Conservation (phyloP, 2,113 vertebrate genomes). For the Mustela nigripes region DNA sequence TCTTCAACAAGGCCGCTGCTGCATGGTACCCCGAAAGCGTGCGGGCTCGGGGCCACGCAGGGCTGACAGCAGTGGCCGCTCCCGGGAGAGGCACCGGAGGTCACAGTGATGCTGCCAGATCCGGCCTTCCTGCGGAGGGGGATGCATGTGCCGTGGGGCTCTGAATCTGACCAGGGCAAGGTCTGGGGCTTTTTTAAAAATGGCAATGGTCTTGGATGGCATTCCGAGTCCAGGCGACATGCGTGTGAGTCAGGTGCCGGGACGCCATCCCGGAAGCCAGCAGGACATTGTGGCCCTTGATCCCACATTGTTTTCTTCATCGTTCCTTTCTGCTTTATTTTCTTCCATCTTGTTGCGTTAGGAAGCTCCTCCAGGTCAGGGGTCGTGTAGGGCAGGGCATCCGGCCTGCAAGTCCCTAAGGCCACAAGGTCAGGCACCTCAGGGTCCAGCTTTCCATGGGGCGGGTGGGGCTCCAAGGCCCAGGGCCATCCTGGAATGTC, state of each 20-base stretch:
- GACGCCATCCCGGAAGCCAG: background rate
- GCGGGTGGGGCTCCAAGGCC: background rate
- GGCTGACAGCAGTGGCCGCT: background rate
- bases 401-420: background rate
- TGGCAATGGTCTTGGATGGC: background rate
- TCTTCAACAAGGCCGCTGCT: slow-evolving; percentile 25
- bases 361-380: background rate
- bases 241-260: background rate
- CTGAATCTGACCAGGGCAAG: background rate
- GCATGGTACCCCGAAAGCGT: background rate
- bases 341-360: background rate
- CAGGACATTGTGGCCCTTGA: background rate
- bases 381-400: background rate
- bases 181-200: background rate
- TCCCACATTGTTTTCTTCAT: background rate
- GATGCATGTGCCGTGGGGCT: background rate
- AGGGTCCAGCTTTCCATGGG: background rate
- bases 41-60: background rate
- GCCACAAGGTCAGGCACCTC: background rate
- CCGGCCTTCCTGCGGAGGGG: background rate
- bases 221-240: background rate
- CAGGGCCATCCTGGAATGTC: no score
- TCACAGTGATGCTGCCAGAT: background rate
- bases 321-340: slow-evolving; percentile 33
- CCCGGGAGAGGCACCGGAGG: background rate